phyloP scores from a whole-genome alignment of 2,888 invertebrate genomes.

The Amblyjoppa fuscipennis region DNA sequence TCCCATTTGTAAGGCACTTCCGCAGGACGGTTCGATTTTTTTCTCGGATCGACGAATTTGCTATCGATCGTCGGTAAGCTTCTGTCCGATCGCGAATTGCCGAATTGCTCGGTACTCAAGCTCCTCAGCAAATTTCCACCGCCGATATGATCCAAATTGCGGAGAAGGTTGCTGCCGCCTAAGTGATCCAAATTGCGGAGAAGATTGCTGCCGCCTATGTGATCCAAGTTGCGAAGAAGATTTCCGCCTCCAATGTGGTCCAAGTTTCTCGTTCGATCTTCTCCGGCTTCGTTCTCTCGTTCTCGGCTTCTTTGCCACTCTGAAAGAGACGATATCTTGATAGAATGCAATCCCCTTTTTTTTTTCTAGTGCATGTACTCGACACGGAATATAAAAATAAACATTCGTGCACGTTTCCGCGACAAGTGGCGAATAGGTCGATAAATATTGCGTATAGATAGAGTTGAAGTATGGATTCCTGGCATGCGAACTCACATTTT shows the following conservation, averaged over 20 bases:
- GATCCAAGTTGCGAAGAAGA: constrained; percentile 81
- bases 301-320: constrained; percentile 79
- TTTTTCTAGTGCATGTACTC: not conserved
- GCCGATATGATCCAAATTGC: constrained; percentile 78
- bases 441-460: not conserved
- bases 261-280: constrained; percentile 84
- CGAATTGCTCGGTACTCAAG: not conserved
- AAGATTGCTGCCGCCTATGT: constrained; percentile 86
- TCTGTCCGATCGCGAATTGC: not conserved
- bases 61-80: too few species aligned
- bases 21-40: not conserved
- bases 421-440: not conserved
- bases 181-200: constrained; percentile 84
- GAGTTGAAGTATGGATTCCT: not conserved
- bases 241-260: constrained; percentile 82
- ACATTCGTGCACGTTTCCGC: not conserved
- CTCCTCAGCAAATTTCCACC: constrained; percentile 73
- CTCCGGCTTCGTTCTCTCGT: constrained; percentile 85
- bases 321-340: constrained; percentile 42
- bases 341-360: not conserved
- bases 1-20: constrained; percentile 61
- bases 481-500: not conserved
- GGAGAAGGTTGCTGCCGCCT: constrained; percentile 86
- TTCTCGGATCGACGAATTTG: not conserved
- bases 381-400: not conserved